Evolutionary conservation across 2,113 vertebrate genomes (phyloP).

Genomic region (Siphamia tubifer): DNA sequence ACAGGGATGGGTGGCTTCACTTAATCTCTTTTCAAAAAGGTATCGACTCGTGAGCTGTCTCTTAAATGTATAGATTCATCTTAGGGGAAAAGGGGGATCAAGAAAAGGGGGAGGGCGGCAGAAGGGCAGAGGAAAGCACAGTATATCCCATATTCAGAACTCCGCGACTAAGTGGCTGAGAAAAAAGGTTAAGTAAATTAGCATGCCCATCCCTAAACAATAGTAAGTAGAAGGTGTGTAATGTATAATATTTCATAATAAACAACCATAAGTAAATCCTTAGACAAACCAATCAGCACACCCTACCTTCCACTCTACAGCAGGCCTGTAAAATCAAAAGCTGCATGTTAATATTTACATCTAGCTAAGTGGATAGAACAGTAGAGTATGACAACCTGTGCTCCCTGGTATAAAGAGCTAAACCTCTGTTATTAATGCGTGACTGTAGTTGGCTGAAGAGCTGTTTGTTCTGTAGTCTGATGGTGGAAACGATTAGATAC

Average conservation of each 20-base stretch:
- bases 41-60: conserved; percentile 10
- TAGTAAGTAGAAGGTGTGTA: too few relatives aligned
- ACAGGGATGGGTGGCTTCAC: conserved; percentile 4
- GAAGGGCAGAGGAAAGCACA: neutral
- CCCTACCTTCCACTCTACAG: neutral
- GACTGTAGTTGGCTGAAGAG: neutral
- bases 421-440: neutral
- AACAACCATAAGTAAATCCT: neutral
- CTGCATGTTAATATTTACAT: neutral
- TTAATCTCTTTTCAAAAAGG: conserved; percentile 36
- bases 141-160: too few relatives aligned
- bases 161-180: too few relatives aligned
- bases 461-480: neutral
- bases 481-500: neutral
- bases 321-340: conserved; percentile 23
- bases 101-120: neutral
- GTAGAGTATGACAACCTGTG: conserved; percentile 33
- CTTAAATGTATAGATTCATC: neutral
- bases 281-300: neutral
- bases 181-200: too few relatives aligned
- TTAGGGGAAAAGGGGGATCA: neutral
- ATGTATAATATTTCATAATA: too few relatives aligned
- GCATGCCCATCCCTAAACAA: too few relatives aligned
- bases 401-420: conserved; percentile 9
- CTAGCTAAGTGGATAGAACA: conserved; percentile 38